Percentiles rank a stretch among this genome's conserved stretches.
Conservation (phyloP, 2,113 vertebrate species). For the Edolisoma coerulescens region DNA sequence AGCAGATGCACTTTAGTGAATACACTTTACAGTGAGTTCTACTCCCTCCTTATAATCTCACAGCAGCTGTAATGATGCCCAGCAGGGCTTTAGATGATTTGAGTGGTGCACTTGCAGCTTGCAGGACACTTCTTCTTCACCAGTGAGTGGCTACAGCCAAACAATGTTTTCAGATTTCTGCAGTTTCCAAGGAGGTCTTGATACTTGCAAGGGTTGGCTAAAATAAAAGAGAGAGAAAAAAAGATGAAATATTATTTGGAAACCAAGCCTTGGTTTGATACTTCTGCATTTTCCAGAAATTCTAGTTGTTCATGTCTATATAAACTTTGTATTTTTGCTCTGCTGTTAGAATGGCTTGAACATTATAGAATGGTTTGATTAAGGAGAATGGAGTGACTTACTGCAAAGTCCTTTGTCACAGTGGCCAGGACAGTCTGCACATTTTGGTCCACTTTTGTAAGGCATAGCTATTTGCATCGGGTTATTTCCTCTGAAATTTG, state of each 20-base stretch:
- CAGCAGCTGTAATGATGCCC: neutral
- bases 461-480: neutral
- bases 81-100: conserved; percentile 1
- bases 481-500: conserved; percentile 65
- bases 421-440: conserved; percentile 51
- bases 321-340: neutral
- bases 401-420: conserved; percentile 72
- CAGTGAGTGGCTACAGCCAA: neutral
- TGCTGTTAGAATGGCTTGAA: neutral
- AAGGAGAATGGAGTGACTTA: conserved; percentile 43
- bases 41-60: neutral
- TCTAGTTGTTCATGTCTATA: neutral
- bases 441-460: conserved; percentile 42
- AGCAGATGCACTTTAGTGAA: neutral
- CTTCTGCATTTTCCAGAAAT: neutral
- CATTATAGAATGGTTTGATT: neutral
- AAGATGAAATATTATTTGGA: neutral
- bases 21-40: neutral
- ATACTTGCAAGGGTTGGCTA: conserved; percentile 41
- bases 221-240: neutral
- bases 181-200: neutral
- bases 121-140: neutral
- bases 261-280: neutral
- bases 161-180: neutral
- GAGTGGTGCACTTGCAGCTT: neutral